phyloP scores from a whole-genome alignment of 1,140 invertebrate genomes.

The Argopecten irradians region DNA sequence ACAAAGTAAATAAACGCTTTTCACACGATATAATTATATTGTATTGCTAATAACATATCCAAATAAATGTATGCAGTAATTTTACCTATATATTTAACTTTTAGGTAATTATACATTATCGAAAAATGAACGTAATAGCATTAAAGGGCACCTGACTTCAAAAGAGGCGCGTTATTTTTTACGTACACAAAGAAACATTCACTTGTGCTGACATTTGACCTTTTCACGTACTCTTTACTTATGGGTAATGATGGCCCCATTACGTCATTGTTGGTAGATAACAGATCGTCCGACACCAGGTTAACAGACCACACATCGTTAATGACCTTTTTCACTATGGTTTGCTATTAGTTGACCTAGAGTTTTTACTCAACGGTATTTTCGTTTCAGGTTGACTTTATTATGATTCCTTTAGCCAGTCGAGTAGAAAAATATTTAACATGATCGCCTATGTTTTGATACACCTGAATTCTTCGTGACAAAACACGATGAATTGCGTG shows the following conservation, averaged over 20 bases:
- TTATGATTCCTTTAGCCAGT: background rate
- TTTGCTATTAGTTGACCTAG: background rate
- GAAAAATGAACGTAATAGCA: too few species aligned
- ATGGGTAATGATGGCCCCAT: background rate
- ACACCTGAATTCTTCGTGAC: too few species aligned
- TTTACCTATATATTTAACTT: too few species aligned
- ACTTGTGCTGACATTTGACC: background rate
- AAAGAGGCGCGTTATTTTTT: too few species aligned
- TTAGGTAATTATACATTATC: too few species aligned
- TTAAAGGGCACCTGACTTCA: too few species aligned
- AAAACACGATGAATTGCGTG: background rate
- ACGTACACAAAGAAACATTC: background rate
- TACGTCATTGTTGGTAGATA: background rate
- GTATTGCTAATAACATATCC: too few species aligned
- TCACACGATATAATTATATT: too few species aligned
- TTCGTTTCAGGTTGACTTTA: background rate
- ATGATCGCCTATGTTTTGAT: background rate
- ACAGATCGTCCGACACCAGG: background rate
- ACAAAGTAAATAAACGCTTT: too few species aligned
- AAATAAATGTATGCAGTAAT: too few species aligned
- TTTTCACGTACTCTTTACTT: background rate
- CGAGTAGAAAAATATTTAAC: background rate
- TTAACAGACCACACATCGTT: background rate
- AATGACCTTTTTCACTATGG: background rate
- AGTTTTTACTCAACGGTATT: background rate